Evolutionary conservation across 2,797 vertebrate genomes (phyloP).

Genomic region (Labeo calbasu): DNA sequence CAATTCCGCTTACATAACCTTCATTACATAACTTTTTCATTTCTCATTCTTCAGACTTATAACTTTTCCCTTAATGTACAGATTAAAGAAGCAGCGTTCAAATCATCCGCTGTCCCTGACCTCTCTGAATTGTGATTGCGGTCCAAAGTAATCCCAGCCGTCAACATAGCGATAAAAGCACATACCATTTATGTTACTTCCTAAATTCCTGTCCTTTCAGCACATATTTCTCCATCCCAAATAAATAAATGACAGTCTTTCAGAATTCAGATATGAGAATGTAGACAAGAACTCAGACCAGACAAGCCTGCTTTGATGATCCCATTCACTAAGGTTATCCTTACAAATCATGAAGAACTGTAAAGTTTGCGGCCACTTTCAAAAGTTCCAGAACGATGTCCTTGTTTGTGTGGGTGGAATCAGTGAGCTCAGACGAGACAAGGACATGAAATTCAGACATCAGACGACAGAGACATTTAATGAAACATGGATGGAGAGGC

Average conservation of each 20-base stretch:
- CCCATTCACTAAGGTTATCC: background rate
- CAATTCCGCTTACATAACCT: slow-evolving; percentile 12
- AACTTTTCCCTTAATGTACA: background rate
- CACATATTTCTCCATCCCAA: background rate
- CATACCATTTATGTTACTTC: background rate
- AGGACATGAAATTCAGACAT: slow-evolving; percentile 29
- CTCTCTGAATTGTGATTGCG: background rate
- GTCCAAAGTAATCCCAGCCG: background rate
- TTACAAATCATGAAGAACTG: background rate
- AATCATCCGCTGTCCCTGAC: slow-evolving; percentile 5
- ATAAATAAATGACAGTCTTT: background rate
- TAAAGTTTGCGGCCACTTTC: slow-evolving; percentile 1
- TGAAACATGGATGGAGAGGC: slow-evolving; percentile 21
- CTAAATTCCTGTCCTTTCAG: background rate
- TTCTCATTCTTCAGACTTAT: slow-evolving; percentile 7
- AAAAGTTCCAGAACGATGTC: slow-evolving; percentile 7
- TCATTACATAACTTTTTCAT: slow-evolving; percentile 11
- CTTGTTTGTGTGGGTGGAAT: slow-evolving; percentile 24
- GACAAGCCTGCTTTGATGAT: background rate
- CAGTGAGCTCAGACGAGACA: background rate
- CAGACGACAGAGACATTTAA: slow-evolving; percentile 1
- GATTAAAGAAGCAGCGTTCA: background rate
- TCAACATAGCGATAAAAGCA: background rate
- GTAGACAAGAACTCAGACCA: slow-evolving; percentile 3
- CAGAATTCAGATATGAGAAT: background rate